Percentiles rank a stretch among this genome's conserved stretches.
phyloP scores from a whole-genome alignment of 2,888 invertebrate genomes.

The Podabrus alpinus region DNA sequence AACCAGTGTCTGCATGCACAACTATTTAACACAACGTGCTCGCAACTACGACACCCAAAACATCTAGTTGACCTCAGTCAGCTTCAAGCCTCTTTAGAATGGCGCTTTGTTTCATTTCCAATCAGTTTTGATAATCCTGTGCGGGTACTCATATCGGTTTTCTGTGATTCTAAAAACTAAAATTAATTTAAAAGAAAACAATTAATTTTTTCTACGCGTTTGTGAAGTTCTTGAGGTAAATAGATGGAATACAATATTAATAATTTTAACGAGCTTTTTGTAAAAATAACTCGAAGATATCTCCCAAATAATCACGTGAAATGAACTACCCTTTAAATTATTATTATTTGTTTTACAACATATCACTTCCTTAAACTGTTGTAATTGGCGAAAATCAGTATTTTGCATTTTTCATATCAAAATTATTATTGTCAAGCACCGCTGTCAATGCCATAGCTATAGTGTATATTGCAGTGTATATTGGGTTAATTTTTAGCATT shows the following conservation, averaged over 20 bases:
- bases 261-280: no score
- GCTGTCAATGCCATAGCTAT: background rate
- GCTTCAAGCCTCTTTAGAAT: background rate
- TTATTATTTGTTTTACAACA: no score
- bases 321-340: no score
- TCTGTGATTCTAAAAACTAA: background rate
- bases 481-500: background rate
- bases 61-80: background rate
- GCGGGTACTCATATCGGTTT: background rate
- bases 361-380: no score
- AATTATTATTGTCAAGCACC: background rate
- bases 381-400: no score
- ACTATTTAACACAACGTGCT: background rate
- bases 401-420: no score
- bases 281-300: background rate
- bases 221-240: background rate
- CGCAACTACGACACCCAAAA: background rate
- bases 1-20: background rate
- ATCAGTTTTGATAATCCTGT: background rate
- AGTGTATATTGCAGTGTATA: background rate
- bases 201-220: background rate
- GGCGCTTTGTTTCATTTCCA: background rate
- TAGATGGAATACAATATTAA: no score
- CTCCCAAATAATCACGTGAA: background rate
- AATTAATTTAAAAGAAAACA: background rate